Conservation (phyloP, 2,888 invertebrate species). For the Clivina fossor region DNA sequence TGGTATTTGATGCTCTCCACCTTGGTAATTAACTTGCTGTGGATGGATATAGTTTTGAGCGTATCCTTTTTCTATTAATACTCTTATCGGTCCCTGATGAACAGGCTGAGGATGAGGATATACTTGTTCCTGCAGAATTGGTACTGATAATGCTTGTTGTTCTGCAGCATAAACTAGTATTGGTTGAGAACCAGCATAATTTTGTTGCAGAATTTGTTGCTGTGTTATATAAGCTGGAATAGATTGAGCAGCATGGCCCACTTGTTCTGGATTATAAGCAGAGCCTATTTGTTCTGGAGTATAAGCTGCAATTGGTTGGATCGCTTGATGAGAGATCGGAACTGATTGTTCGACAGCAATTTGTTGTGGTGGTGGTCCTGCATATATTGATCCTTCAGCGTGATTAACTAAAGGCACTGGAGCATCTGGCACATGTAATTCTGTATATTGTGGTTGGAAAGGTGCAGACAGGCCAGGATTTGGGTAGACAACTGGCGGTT, state of each 20-base stretch:
- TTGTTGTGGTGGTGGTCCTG: constrained; percentile 3
- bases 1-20: neutral
- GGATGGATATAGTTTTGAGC: neutral
- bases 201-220: neutral
- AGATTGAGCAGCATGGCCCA: neutral
- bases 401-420: too few relatives aligned
- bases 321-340: too few relatives aligned
- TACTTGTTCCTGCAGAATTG: neutral
- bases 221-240: neutral
- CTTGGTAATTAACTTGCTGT: neutral
- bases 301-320: too few relatives aligned
- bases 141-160: neutral
- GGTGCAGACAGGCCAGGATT: constrained; percentile 40
- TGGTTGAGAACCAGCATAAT: neutral
- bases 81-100: neutral
- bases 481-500: constrained; percentile 53
- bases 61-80: neutral
- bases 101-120: too few relatives aligned
- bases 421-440: constrained; percentile 21
- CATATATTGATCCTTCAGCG: constrained; percentile 7
- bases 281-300: neutral
- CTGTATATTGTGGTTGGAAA: constrained; percentile 5
- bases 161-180: neutral
- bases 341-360: too few relatives aligned
- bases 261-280: too few relatives aligned